These are phyloP conservation scores for Apostichopus californicus DNA, from an alignment of 35 echinoderm and acorn worm genomes.

Conservation along the genomic window DNA sequence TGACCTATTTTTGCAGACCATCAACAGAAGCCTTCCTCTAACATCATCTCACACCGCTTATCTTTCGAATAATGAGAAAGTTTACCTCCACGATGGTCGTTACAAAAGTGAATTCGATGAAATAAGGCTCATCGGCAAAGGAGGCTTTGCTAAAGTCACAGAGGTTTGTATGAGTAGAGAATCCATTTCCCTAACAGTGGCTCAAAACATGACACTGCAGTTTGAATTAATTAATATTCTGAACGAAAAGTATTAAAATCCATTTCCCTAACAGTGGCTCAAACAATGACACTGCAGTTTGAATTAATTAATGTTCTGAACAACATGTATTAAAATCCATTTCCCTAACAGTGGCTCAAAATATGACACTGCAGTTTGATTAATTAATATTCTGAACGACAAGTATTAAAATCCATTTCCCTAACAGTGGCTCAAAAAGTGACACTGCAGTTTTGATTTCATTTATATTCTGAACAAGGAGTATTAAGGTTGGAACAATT, in stretches of 20 bases:
- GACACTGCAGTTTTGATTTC: not conserved
- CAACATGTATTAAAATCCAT: too few relatives aligned
- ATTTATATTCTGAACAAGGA: not conserved
- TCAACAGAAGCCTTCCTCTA: not conserved
- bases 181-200: not conserved
- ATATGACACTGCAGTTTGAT: not conserved
- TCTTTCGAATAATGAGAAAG: conserved; percentile 24
- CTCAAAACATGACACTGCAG: not conserved
- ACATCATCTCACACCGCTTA: conserved; percentile 40
- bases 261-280: too few relatives aligned
- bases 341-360: not conserved
- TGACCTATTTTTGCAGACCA: not conserved
- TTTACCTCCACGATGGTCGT: conserved; percentile 5
- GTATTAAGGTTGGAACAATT: too few relatives aligned
- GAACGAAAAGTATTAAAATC: too few relatives aligned
- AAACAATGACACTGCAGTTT: not conserved
- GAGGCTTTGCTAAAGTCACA: conserved; percentile 53
- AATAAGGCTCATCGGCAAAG: conserved; percentile 27
- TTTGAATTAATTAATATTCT: not conserved
- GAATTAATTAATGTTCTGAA: not conserved
- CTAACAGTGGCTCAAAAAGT: not conserved
- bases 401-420: too few relatives aligned
- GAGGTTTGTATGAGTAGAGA: conserved; percentile 22
- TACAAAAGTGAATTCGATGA: conserved; percentile 52
- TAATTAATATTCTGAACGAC: too few relatives aligned